A percentile compares a stretch with the other conserved stretches of the same genome.
These are phyloP conservation scores for Rousettus leschenaultii DNA, from an alignment of 2,113 vertebrate species.

Conservation along the genomic window DNA sequence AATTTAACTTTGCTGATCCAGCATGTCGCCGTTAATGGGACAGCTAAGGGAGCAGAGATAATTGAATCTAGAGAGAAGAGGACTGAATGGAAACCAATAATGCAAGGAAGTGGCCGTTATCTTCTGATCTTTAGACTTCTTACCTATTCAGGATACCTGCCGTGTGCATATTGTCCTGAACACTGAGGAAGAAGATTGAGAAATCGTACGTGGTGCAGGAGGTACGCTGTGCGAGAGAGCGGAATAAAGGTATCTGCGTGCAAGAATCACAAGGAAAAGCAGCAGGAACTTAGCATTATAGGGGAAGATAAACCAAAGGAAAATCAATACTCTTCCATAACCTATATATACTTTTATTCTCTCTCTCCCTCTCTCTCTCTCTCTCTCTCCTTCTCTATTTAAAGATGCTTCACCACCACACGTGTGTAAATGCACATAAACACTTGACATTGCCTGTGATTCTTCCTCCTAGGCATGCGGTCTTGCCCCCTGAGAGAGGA, in stretches of 20 bases:
- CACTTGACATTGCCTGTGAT: background rate
- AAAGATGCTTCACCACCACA: background rate
- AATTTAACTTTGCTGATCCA: background rate
- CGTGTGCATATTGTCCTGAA: background rate
- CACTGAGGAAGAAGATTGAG: background rate
- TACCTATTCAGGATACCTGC: background rate
- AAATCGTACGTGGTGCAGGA: background rate
- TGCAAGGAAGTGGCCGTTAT: background rate
- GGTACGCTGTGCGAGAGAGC: background rate
- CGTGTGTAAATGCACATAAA: background rate
- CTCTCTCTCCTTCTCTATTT: background rate
- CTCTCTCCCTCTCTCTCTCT: too few relatives aligned
- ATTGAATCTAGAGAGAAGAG: conserved; percentile 20
- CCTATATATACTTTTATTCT: background rate
- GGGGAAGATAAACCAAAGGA: background rate
- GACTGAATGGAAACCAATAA: background rate
- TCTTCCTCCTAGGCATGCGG: background rate
- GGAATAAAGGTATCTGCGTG: background rate
- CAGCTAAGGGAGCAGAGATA: background rate
- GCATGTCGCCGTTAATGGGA: background rate
- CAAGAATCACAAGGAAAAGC: background rate
- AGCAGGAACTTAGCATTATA: background rate
- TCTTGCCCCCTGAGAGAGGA: background rate
- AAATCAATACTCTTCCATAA: background rate
- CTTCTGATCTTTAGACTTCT: background rate